These are phyloP conservation scores for Macrosteles quadrilineatus DNA, from an alignment of 1,140 invertebrate species.

Conservation along the genomic window DNA sequence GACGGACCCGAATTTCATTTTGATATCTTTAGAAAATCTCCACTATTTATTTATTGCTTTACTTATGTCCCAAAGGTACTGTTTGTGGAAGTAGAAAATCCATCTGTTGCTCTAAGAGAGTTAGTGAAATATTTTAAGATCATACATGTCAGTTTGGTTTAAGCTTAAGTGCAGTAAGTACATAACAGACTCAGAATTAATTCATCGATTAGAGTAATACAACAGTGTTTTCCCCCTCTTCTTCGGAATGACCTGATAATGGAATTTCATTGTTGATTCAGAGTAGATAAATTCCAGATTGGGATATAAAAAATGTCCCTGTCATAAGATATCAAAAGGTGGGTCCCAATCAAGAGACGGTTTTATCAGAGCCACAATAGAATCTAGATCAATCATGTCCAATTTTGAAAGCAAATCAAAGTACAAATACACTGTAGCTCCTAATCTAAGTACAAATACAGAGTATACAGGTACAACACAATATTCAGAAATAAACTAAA, in stretches of 20 bases:
- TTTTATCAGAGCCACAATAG: slow-evolving; percentile 32
- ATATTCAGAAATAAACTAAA: no score
- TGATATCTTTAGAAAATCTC: no score
- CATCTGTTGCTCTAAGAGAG: slow-evolving; percentile 38
- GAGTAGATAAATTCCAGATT: not conserved
- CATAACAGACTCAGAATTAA: slow-evolving; percentile 41
- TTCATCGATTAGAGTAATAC: slow-evolving; percentile 5
- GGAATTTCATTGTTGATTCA: slow-evolving; percentile 29
- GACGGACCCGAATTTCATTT: no score
- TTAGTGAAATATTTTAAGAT: slow-evolving; percentile 44
- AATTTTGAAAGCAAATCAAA: slow-evolving; percentile 4
- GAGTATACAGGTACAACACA: not conserved
- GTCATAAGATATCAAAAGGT: slow-evolving; percentile 44
- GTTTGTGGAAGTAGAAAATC: slow-evolving; percentile 35
- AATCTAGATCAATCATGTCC: slow-evolving; percentile 27
- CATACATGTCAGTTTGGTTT: slow-evolving; percentile 45
- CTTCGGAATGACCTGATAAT: slow-evolving; percentile 28
- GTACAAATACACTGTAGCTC: not conserved
- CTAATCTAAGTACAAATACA: not conserved
- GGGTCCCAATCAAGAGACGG: slow-evolving; percentile 36
- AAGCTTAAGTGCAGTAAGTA: slow-evolving; percentile 42
- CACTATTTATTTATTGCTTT: no score
- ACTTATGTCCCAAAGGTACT: no score
- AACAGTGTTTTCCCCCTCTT: slow-evolving; percentile 33
- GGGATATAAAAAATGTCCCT: slow-evolving; percentile 36